phyloP scores from a whole-genome alignment of 2,113 vertebrate species.

The Erythrocercus mccallii region DNA sequence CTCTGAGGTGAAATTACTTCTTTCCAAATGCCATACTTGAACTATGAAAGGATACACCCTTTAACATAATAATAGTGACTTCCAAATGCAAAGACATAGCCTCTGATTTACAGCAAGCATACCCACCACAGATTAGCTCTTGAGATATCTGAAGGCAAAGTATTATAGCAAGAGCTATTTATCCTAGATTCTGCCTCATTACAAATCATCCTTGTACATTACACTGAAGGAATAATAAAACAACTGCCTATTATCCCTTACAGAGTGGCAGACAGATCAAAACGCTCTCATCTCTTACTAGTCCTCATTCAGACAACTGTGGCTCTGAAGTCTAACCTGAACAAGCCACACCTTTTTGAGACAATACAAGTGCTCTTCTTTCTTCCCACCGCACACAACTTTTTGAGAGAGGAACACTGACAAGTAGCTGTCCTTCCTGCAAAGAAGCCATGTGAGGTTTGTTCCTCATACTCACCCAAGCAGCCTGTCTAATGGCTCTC shows the following conservation, averaged over 20 bases:
- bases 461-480: not conserved
- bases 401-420: not conserved
- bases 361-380: not conserved
- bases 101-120: constrained; percentile 51
- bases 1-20: constrained; percentile 51
- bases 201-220: constrained; percentile 27
- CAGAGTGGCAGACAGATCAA: not conserved
- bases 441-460: not conserved
- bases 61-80: constrained; percentile 52
- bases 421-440: not conserved
- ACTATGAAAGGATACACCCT: constrained; percentile 36
- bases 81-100: constrained; percentile 31
- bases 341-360: not conserved
- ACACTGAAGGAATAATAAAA: constrained; percentile 31
- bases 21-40: constrained; percentile 49
- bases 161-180: constrained; percentile 16
- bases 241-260: not conserved
- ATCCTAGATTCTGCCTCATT: constrained; percentile 23
- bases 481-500: not conserved
- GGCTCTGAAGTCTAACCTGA: not conserved
- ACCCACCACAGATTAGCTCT: constrained; percentile 17
- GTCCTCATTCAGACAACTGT: not conserved
- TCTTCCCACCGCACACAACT: not conserved
- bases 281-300: not conserved
- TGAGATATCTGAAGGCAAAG: constrained; percentile 42